These are phyloP conservation scores for Didymodactylos carnosus DNA, from an alignment of 2,888 invertebrate genomes.

Conservation along the genomic window DNA sequence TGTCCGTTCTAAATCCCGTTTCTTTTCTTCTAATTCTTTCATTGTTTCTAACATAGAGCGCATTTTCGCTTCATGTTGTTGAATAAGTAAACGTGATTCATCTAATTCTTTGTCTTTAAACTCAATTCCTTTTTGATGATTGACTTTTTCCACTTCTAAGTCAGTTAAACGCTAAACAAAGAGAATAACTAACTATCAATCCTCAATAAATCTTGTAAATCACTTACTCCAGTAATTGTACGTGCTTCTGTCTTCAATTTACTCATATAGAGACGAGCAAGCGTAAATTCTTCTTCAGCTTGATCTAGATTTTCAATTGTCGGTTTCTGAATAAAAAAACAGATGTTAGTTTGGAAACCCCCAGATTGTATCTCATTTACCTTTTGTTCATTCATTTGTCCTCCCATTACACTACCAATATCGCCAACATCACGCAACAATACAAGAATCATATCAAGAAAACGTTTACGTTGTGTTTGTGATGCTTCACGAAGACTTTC, in stretches of 20 bases:
- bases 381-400: conserved; percentile 13
- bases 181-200: neutral
- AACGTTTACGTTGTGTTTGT: conserved; percentile 76
- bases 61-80: conserved; percentile 72
- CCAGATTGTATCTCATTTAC: neutral
- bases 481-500: conserved; percentile 77
- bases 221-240: conserved; percentile 48
- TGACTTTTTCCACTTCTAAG: neutral
- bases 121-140: conserved; percentile 1
- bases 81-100: conserved; percentile 20
- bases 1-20: conserved; percentile 72
- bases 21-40: conserved; percentile 79
- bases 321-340: neutral
- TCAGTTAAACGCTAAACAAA: neutral
- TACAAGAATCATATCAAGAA: conserved; percentile 77
- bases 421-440: conserved; percentile 78
- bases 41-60: conserved; percentile 78
- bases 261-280: conserved; percentile 82
- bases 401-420: conserved; percentile 69
- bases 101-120: conserved; percentile 8
- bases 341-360: neutral
- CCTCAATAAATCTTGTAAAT: no score
- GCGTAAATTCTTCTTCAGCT: conserved; percentile 91
- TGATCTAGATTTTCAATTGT: neutral
- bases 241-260: conserved; percentile 98